phyloP scores from a whole-genome alignment of 2,888 invertebrate genomes.

The Philaethria dido region DNA sequence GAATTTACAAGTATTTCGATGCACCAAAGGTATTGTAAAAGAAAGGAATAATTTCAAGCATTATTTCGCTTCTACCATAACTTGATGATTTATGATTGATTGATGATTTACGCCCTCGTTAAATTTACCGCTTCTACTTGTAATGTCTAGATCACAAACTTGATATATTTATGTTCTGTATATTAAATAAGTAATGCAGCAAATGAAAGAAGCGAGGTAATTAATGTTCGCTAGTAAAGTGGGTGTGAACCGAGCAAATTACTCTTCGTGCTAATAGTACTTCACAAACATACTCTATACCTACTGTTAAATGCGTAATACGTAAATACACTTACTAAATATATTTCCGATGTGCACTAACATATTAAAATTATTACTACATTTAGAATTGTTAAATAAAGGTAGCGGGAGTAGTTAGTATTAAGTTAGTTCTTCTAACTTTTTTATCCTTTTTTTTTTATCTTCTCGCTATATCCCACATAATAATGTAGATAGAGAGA shows the following conservation, averaged over 20 bases:
- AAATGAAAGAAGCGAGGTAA: conserved; percentile 32
- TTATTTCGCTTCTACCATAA: conserved; percentile 13
- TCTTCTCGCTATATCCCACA: too few species aligned
- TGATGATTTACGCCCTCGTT: conserved; percentile 34
- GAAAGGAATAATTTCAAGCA: neutral
- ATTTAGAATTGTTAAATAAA: neutral
- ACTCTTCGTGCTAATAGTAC: conserved; percentile 28
- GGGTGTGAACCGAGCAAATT: conserved; percentile 36
- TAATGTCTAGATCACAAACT: conserved; percentile 36
- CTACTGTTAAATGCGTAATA: conserved; percentile 26
- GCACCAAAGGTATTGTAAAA: neutral
- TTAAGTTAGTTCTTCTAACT: too few species aligned
- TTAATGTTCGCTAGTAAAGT: conserved; percentile 30
- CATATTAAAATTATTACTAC: too few species aligned
- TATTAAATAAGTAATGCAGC: conserved; percentile 35
- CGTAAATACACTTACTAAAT: neutral
- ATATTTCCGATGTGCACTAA: neutral
- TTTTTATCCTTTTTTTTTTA: too few species aligned
- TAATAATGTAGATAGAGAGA: too few species aligned
- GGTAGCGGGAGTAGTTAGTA: too few species aligned
- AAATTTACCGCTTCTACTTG: conserved; percentile 31
- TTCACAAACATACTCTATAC: conserved; percentile 31
- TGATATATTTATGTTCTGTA: conserved; percentile 33
- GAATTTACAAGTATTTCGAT: neutral
- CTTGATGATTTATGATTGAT: conserved; percentile 35